Evolutionary conservation across 1,140 invertebrate species (phyloP).

Genomic region (Babylonia areolata): DNA sequence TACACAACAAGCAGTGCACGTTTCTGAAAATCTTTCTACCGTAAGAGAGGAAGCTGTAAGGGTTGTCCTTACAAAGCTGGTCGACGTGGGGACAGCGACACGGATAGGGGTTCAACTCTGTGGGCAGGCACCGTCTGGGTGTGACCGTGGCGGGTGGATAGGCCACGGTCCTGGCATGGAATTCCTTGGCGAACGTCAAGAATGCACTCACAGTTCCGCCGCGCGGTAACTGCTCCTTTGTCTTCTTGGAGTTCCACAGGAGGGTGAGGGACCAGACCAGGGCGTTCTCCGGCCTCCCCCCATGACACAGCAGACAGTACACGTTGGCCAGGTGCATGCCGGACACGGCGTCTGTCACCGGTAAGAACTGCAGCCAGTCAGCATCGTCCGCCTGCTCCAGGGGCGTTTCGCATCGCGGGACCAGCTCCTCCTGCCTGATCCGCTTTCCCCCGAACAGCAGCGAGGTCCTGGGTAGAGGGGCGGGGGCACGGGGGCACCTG

Average conservation of each 20-base stretch:
- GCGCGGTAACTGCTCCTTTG: neutral
- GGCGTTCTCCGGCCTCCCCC: neutral
- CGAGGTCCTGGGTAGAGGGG: neutral
- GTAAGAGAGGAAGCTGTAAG: neutral
- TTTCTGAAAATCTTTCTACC: neutral
- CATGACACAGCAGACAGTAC: slow-evolving; percentile 14
- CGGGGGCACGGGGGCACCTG: neutral
- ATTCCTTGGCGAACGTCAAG: neutral
- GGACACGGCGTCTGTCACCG: slow-evolving; percentile 1
- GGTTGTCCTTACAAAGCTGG: neutral
- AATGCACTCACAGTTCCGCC: neutral
- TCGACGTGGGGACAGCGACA: neutral
- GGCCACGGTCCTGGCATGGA: neutral
- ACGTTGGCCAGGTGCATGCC: neutral
- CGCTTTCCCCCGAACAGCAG: neutral
- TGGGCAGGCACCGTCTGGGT: neutral
- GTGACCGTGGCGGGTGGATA: neutral
- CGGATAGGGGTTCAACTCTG: neutral
- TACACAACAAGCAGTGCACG: neutral
- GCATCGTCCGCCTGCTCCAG: neutral
- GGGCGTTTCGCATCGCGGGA: neutral
- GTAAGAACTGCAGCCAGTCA: slow-evolving; percentile 3
- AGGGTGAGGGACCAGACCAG: neutral
- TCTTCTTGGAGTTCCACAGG: neutral
- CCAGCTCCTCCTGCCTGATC: neutral